Percentiles rank a stretch among this genome's conserved stretches.
phyloP scores from a whole-genome alignment of 2,888 invertebrate species.

The Hirtodrosophila alboralis region DNA sequence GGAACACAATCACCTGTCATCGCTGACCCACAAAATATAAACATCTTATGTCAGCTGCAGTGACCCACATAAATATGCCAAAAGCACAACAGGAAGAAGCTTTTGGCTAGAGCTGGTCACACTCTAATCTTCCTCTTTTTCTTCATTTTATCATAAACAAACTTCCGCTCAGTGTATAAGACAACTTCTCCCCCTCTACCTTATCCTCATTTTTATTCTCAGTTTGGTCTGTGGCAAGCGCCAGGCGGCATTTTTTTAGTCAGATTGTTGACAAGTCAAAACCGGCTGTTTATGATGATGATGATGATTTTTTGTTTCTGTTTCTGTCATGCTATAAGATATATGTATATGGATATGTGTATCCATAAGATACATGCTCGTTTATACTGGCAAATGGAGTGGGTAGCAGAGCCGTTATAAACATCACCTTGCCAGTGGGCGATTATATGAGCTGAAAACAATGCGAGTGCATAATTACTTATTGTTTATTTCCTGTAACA shows the following conservation, averaged over 20 bases:
- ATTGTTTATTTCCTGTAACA: conserved; percentile 75
- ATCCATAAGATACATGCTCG: conserved; percentile 31
- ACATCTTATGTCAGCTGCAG: conserved; percentile 48
- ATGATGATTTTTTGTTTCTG: conserved; percentile 67
- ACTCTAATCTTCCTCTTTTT: conserved; percentile 43
- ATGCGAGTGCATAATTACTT: conserved; percentile 63
- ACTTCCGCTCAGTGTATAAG: conserved; percentile 72
- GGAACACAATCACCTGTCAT: conserved; percentile 41
- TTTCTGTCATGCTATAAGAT: conserved; percentile 31
- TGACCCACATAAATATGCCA: conserved; percentile 56
- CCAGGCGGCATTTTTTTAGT: conserved; percentile 56
- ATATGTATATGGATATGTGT: conserved; percentile 18
- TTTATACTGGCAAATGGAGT: conserved; percentile 8
- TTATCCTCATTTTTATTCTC: background rate
- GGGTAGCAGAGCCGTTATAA: conserved; percentile 46
- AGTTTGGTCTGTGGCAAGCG: conserved; percentile 37
- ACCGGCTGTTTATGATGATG: conserved; percentile 60
- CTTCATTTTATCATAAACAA: conserved; percentile 57
- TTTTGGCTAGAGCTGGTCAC: conserved; percentile 20
- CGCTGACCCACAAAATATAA: conserved; percentile 3
- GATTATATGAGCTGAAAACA: conserved; percentile 33
- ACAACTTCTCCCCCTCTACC: conserved; percentile 3
- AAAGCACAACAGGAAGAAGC: conserved; percentile 59
- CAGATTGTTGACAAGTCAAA: conserved; percentile 58
- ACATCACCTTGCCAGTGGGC: conserved; percentile 40